phyloP scores from a whole-genome alignment of 1,140 invertebrate genomes.

The Zaprionus lachaisei region DNA sequence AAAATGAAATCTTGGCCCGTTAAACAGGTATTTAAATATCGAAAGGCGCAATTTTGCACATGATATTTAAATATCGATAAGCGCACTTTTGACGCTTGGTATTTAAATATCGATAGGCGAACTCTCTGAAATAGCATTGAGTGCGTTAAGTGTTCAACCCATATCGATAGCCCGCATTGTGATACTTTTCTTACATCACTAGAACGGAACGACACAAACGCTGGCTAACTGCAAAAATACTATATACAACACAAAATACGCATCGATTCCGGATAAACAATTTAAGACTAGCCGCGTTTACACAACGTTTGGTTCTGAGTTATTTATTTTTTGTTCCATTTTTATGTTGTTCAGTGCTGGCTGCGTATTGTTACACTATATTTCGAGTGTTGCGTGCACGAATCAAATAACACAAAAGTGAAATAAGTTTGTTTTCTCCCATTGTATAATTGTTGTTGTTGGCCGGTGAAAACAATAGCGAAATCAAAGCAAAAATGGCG shows the following conservation, averaged over 20 bases:
- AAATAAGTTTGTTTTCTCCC: conserved; percentile 23
- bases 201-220: conserved; percentile 4
- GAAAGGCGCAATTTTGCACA: too few relatives aligned
- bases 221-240: conserved; percentile 8
- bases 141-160: neutral
- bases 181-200: conserved; percentile 1
- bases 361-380: conserved; percentile 13
- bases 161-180: neutral
- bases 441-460: neutral
- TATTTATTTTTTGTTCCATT: conserved; percentile 43
- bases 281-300: conserved; percentile 34
- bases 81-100: neutral
- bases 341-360: conserved; percentile 23
- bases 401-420: conserved; percentile 18
- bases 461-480: conserved; percentile 12
- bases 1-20: too few relatives aligned
- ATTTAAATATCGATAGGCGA: neutral
- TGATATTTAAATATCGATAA: neutral
- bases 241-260: conserved; percentile 19
- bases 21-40: too few relatives aligned
- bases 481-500: conserved; percentile 60
- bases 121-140: neutral
- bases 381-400: conserved; percentile 45
- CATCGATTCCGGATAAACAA: conserved; percentile 26
- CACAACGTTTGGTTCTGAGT: conserved; percentile 32